Base-by-base conservation (phyloP, 2,113 vertebrate species). In the Callipepla squamata region DNA sequence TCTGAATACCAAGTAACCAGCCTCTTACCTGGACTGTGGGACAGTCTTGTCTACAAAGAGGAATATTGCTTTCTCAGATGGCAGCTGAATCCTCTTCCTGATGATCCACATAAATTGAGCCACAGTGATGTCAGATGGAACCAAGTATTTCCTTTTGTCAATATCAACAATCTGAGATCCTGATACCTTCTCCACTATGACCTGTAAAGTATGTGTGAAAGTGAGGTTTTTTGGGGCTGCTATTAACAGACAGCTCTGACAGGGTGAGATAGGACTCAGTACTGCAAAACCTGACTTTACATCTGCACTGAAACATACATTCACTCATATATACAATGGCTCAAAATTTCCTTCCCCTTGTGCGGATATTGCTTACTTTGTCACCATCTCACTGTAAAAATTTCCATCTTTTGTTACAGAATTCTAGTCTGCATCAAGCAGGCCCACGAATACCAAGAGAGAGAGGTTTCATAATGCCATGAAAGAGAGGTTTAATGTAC, bases 51-150 rank as follows among this genome's bases (percentile, higher is more conserved):
- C 99, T 65, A 99, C 99, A 61, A 99, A 99, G 87, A 99, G 98
- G 97, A 99, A 99, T 97, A 99, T 99, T 79, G 99, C 99, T 97
- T 99, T 99, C 97, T 99, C 99, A 17, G 99, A 99, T 59, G 99
- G 99, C 96, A 99, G 98, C 75, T 99, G 99, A 97, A 99, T 99
- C 96, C 99, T 98, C 98, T 99, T 99, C 97, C 99, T 98, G 98
- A 99, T 99, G 97, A 99, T 99, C 99, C 99, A 99, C 99, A 99
- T 99, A 97, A 99, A 99, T 98, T 99, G 99, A 68, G 99, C 99
- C 98, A 99, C 99, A 0, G 99, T 99, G 96, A 99, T 99, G 97
- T 99, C 99, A 59, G 99, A 99, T 0, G 99, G 99, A 87, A 99
- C 99, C 96, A 99, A 97, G 97, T 99, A 99, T 98, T 99, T 99